phyloP scores from a whole-genome alignment of 2,797 vertebrate genomes.

The Labroides dimidiatus region DNA sequence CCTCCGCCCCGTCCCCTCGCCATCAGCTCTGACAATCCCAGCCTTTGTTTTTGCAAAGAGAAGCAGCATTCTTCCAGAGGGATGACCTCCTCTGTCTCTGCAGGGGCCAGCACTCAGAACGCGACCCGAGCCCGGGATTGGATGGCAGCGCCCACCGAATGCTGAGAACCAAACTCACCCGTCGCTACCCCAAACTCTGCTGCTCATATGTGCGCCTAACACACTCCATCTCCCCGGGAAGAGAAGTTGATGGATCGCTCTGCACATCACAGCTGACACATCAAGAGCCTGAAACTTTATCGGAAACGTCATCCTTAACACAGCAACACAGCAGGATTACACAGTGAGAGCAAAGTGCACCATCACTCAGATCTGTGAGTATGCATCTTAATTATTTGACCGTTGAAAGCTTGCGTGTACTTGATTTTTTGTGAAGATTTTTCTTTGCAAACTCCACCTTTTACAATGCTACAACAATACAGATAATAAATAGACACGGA shows the following conservation, averaged over 20 bases:
- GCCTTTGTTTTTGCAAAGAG: slow-evolving; percentile 85
- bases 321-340: slow-evolving; percentile 24
- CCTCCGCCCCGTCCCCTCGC: slow-evolving; percentile 65
- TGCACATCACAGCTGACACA: slow-evolving; percentile 43
- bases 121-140: slow-evolving; percentile 61
- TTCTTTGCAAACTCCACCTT: background rate
- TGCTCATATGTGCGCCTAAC: slow-evolving; percentile 34
- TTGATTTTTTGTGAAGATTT: background rate
- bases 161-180: slow-evolving; percentile 29
- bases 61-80: slow-evolving; percentile 83
- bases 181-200: slow-evolving; percentile 52
- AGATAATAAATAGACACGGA: background rate
- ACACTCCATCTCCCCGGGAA: slow-evolving; percentile 17
- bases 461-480: no score
- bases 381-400: background rate
- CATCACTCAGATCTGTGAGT: slow-evolving; percentile 60
- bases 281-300: slow-evolving; percentile 16
- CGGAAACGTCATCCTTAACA: slow-evolving; percentile 26
- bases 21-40: slow-evolving; percentile 78
- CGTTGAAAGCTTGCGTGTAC: background rate
- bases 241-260: slow-evolving; percentile 42
- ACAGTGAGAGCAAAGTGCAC: slow-evolving; percentile 18
- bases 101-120: slow-evolving; percentile 77
- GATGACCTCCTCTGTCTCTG: slow-evolving; percentile 81
- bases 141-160: slow-evolving; percentile 63